phyloP scores from a whole-genome alignment of 1,140 invertebrate genomes.

The Gonatopus flavifemur region DNA sequence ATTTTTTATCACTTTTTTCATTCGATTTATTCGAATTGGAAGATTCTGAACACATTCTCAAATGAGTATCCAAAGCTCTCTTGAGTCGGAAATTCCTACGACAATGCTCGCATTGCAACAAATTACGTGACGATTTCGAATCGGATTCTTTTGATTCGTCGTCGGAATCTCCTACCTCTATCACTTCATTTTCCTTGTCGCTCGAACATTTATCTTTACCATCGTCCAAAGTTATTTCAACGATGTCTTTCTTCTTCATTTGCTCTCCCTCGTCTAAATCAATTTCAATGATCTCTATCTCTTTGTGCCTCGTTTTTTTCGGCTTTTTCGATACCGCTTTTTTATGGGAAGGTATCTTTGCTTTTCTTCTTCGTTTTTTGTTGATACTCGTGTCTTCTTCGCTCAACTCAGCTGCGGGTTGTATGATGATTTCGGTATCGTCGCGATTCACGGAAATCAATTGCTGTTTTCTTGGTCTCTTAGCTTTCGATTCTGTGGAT shows the following conservation, averaged over 20 bases:
- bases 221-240: slow-evolving; percentile 49
- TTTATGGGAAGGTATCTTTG: slow-evolving; percentile 23
- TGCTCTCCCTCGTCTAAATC: slow-evolving; percentile 40
- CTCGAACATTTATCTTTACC: slow-evolving; percentile 52
- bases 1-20: slow-evolving; percentile 1
- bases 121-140: slow-evolving; percentile 19
- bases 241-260: slow-evolving; percentile 24
- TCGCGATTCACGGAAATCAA: slow-evolving; percentile 50
- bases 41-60: slow-evolving; percentile 43
- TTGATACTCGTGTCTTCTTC: slow-evolving; percentile 40
- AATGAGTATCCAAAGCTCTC: slow-evolving; percentile 42
- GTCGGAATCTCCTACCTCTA: slow-evolving; percentile 52
- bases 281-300: slow-evolving; percentile 52
- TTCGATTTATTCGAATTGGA: slow-evolving; percentile 18
- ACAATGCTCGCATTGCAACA: slow-evolving; percentile 38
- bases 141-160: slow-evolving; percentile 31
- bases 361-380: slow-evolving; percentile 41
- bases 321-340: slow-evolving; percentile 30
- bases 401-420: slow-evolving; percentile 41
- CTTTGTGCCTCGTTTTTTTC: slow-evolving; percentile 30
- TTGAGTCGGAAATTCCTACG: slow-evolving; percentile 38
- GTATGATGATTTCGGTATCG: slow-evolving; percentile 56
- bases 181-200: slow-evolving; percentile 56
- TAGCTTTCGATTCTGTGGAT: slow-evolving; percentile 33
- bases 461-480: slow-evolving; percentile 53